These are phyloP conservation scores for Stenodera caucasica DNA, from an alignment of 2,888 invertebrate genomes.

Conservation along the genomic window DNA sequence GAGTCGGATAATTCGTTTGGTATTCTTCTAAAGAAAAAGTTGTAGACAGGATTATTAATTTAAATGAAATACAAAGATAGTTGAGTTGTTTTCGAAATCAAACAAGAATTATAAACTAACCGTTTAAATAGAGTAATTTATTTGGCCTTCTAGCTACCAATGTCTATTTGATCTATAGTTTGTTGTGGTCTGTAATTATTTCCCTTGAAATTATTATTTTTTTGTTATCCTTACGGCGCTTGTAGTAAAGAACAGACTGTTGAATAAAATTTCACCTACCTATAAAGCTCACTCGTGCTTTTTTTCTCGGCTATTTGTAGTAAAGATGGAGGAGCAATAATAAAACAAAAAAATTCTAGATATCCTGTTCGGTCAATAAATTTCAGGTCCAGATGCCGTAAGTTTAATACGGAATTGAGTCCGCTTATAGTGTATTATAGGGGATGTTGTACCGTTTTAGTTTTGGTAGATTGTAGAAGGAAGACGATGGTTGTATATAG, in stretches of 20 bases:
- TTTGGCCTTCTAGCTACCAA: conserved; percentile 1
- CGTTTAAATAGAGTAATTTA: background rate
- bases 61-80: background rate
- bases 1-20: background rate
- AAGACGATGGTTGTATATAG: conserved; percentile 14
- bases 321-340: background rate
- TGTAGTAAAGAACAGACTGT: too few species aligned
- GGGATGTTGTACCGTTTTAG: conserved; percentile 12
- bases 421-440: conserved; percentile 25
- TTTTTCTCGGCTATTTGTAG: too few species aligned
- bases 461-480: conserved; percentile 18
- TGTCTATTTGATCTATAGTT: background rate
- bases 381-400: conserved; percentile 22
- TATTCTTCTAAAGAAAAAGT: background rate
- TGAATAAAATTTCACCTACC: too few species aligned
- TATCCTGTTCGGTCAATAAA: conserved; percentile 8
- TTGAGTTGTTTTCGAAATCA: background rate
- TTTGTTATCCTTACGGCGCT: background rate
- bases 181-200: background rate
- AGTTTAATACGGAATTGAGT: conserved; percentile 25
- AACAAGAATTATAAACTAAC: background rate
- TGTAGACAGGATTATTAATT: background rate
- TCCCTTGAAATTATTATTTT: background rate
- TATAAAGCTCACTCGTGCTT: too few species aligned
- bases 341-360: background rate